phyloP scores from a whole-genome alignment of 1,140 invertebrate genomes.

The Trichogramma pretiosum region DNA sequence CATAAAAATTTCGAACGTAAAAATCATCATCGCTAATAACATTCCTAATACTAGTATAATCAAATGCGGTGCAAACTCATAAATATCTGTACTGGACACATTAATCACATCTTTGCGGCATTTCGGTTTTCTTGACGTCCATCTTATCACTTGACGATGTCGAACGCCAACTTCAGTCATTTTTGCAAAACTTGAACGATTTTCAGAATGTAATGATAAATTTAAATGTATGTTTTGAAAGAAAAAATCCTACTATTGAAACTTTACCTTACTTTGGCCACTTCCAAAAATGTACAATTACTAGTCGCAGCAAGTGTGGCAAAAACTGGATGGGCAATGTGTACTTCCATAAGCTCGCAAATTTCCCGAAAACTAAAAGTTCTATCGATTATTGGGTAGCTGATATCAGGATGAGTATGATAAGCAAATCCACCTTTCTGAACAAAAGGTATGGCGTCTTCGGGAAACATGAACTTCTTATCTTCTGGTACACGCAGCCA shows the following conservation, averaged over 20 bases:
- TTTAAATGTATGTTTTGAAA: not conserved
- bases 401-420: slow-evolving; percentile 21
- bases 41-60: slow-evolving; percentile 1
- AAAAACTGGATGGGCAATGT: slow-evolving; percentile 8
- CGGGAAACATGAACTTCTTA: slow-evolving; percentile 8
- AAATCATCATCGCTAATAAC: not conserved
- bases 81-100: slow-evolving; percentile 1
- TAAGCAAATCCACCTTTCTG: slow-evolving; percentile 20
- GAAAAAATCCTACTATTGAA: not conserved
- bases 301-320: slow-evolving; percentile 16
- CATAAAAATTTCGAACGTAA: not conserved
- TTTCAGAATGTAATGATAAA: no score
- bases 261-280: slow-evolving; percentile 21
- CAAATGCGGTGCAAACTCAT: slow-evolving; percentile 10
- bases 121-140: slow-evolving; percentile 1
- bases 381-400: slow-evolving; percentile 21
- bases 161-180: slow-evolving; percentile 5
- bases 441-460: slow-evolving; percentile 17
- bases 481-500: slow-evolving; percentile 19
- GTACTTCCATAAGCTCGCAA: slow-evolving; percentile 24
- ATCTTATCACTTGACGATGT: not conserved
- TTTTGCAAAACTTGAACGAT: slow-evolving; percentile 8
- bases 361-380: slow-evolving; percentile 21
- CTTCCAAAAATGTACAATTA: slow-evolving; percentile 22
- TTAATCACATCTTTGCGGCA: not conserved